Evolutionary conservation across 2,113 vertebrate species (phyloP), one percentile per base, ranked within the genome.

Genomic region (Bagarius yarrelli): DNA sequence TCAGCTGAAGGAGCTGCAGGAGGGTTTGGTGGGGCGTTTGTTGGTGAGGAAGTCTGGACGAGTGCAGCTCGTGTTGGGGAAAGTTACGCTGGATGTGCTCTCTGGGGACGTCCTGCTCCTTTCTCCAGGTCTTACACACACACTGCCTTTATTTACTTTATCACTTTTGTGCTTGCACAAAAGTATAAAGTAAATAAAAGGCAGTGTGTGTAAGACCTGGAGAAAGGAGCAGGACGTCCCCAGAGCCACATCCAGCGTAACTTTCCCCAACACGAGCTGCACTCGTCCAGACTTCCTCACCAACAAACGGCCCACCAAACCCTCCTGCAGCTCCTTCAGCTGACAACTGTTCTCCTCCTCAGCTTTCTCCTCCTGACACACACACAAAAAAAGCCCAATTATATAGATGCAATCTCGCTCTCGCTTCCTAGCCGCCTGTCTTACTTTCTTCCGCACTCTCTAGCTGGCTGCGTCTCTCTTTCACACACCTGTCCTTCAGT

Each of bases 1-100:
- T 87, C 93, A 90, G 78, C 89, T 99, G 87, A 93, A 91, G 18
- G 94, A 97, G 85, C 91, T 99, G 59, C 93, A 95, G 0, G 97
- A 99, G 88, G 97, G 98, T n/a, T 92, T 95, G 50, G 91, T 99
- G 56, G 98, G 98, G 52, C 96, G 96, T 59, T 90, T 99, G 89
- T 91, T 98, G 53, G 92, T 99, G 81, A 92, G 96, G 40, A 96
- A 93, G 67, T 99, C 98, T 0, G 98, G 98, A 0, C 94, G 95
- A 47, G 95, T 99, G 14, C 98, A 99, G 88, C 95, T 99, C 69
- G 92, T 98, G 23, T 91, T 99, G 83, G 98, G 97, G 84, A 94
- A 95, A 59, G 93, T 99, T 77, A 97, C 92, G 0, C 91, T 99
- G n/a, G 97, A 99, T 0, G 95, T 98, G 79, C n/a, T 95, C 95